phyloP scores from a whole-genome alignment of 2,113 vertebrate genomes.

The Craseonycteris thonglongyai region DNA sequence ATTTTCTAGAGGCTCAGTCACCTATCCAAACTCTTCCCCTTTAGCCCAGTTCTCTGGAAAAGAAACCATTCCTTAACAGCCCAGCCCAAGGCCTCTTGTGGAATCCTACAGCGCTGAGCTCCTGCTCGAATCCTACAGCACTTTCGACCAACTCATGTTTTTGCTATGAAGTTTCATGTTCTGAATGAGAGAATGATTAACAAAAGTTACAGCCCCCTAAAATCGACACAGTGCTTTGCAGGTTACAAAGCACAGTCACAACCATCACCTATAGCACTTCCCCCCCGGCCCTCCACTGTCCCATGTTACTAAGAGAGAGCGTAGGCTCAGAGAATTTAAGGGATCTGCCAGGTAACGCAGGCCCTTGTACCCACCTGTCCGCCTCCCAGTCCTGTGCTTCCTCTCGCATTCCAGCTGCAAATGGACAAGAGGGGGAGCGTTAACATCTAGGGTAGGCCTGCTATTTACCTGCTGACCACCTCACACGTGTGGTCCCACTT shows the following conservation, averaged over 20 bases:
- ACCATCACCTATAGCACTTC: not conserved
- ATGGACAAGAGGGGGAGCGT: not conserved
- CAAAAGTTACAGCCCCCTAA: not conserved
- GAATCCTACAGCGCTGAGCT: not conserved
- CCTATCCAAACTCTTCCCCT: not conserved
- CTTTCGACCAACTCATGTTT: not conserved
- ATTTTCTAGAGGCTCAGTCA: not conserved
- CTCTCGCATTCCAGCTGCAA: not conserved
- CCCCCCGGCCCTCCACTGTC: too few relatives aligned
- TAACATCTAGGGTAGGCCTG: not conserved
- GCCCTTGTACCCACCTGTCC: not conserved
- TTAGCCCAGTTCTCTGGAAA: not conserved
- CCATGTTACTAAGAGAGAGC: not conserved
- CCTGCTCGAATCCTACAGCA: not conserved
- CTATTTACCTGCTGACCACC: not conserved
- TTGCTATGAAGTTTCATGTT: not conserved
- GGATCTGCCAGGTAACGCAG: not conserved
- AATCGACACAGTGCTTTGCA: not conserved
- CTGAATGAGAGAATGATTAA: not conserved
- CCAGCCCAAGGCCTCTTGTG: fast-evolving
- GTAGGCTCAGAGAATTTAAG: too few relatives aligned
- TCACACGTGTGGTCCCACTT: not conserved
- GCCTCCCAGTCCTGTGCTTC: not conserved
- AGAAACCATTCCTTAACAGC: not conserved
- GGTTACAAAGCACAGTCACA: not conserved